Base-by-base conservation (phyloP, 2,797 vertebrate genomes). In the Girardinus metallicus region DNA sequence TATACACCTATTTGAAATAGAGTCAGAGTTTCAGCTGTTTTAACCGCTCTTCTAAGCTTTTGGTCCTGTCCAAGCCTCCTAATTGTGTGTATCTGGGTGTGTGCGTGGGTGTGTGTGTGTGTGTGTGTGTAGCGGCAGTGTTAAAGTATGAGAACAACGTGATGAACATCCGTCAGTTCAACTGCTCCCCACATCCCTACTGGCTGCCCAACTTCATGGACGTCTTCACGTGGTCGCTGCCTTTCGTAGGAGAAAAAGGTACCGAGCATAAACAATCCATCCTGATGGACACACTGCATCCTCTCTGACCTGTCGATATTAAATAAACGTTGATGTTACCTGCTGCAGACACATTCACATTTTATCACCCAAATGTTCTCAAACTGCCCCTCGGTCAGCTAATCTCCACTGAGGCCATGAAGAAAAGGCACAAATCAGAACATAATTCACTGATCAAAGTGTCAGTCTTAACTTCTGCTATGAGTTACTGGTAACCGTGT, bases 151-250 rank as follows among this genome's bases (percentile, higher is more conserved):
- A 99, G 94, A 99, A 99, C 95, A 99, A 99, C 0, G 98, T 99
- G 89, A 99, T 99, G 98, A 99, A 99, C 90, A 99, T 99, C 93
- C 96, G 98, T 77, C 98, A 99, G 94, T 99, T 99, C 94, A 99
- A 99, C 96, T 99, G 98, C 86, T 99, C 98, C 57, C 98, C 98
- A 74, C 98, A 99, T 83, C 98, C 98, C 0, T 99, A 99, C 93
- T 99, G 98, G 98, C 96, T 99, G 93, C 98, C 98, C 78, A 99
- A 99, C 92, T 99, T 99, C 95, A 99, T 99, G 98, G 98, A 99
- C 64, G 98, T 99, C 86, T 99, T 99, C 93, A 99, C 98, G 82
- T 99, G 98, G 98, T 99, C 98, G 34, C 96, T 99, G 94, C 98
- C 98, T 0, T 99, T 99, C 72, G 98, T 99, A 77, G 98, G 98